Evolutionary conservation across 2,113 vertebrate species (phyloP).

Genomic region (Corythoichthys haematopterus): DNA sequence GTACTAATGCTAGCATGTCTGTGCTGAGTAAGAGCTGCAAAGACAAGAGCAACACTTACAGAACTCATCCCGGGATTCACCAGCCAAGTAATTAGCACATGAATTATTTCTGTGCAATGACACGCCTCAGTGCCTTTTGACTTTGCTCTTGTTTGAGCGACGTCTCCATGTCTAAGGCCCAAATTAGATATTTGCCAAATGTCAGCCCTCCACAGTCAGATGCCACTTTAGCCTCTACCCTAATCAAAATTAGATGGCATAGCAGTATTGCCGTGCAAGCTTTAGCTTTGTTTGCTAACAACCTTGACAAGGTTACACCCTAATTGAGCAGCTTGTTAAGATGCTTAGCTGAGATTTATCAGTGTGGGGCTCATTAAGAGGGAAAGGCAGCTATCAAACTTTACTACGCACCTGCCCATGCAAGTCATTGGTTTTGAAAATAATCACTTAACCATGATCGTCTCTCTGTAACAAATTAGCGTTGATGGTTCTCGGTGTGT

Average conservation of each 20-base stretch:
- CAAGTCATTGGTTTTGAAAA: conserved; percentile 31
- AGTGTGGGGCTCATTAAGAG: conserved; percentile 12
- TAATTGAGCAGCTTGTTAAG: conserved; percentile 53
- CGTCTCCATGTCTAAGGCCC: conserved; percentile 42
- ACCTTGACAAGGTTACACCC: conserved; percentile 54
- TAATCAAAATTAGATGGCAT: conserved; percentile 47
- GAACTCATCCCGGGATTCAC: conserved; percentile 54
- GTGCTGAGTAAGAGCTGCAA: conserved; percentile 31
- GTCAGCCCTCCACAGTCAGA: conserved; percentile 39
- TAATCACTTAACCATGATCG: conserved; percentile 20
- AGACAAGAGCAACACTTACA: conserved; percentile 43
- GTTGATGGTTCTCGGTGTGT: conserved; percentile 17
- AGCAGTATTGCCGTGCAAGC: conserved; percentile 26
- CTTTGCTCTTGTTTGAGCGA: conserved; percentile 57
- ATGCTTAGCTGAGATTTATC: conserved; percentile 34
- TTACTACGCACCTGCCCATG: conserved; percentile 39
- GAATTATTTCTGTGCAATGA: conserved; percentile 63
- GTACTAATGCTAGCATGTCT: conserved; percentile 48
- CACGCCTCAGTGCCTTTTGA: conserved; percentile 58
- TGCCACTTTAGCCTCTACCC: conserved; percentile 1
- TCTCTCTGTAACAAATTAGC: conserved; percentile 16
- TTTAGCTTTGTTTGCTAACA: conserved; percentile 29
- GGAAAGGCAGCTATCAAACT: conserved; percentile 25
- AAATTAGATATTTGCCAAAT: conserved; percentile 60
- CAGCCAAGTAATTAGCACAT: conserved; percentile 67